Percentiles rank a stretch among this genome's conserved stretches.
Evolutionary conservation across 1,140 invertebrate species (phyloP).

Genomic region (Hirudo medicinalis): DNA sequence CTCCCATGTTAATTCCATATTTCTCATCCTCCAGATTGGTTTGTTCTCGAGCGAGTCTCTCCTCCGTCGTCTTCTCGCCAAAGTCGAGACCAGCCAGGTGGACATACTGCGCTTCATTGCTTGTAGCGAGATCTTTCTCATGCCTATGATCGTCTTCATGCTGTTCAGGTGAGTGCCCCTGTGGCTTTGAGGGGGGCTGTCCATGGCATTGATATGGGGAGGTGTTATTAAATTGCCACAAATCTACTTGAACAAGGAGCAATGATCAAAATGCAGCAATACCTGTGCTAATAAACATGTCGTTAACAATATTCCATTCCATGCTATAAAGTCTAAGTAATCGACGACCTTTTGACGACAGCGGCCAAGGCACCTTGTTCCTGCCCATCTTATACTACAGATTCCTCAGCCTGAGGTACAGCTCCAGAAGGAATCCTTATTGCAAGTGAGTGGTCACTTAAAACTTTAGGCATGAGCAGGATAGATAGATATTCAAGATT

Average conservation of each 20-base stretch:
- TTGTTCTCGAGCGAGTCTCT: constrained; percentile 76
- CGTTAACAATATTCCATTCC: too few species aligned
- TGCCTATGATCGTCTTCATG: constrained; percentile 70
- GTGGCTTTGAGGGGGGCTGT: too few species aligned
- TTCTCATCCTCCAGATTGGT: constrained; percentile 46
- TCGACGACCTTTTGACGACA: constrained; percentile 44
- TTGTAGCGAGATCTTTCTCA: constrained; percentile 76
- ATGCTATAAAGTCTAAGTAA: too few species aligned
- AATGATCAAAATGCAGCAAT: too few species aligned
- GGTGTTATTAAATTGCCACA: too few species aligned
- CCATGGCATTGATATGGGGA: too few species aligned
- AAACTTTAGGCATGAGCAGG: not conserved
- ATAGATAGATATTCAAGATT: not conserved
- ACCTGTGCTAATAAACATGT: too few species aligned
- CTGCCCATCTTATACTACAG: constrained; percentile 89
- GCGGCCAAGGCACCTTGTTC: constrained; percentile 67
- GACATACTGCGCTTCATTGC: constrained; percentile 74
- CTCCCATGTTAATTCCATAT: too few species aligned
- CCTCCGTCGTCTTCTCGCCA: constrained; percentile 64
- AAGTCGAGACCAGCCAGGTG: constrained; percentile 70
- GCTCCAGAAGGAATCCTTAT: constrained; percentile 84
- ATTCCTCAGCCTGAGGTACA: constrained; percentile 73
- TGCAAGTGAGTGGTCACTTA: constrained; percentile 45
- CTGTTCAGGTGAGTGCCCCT: constrained; percentile 63
- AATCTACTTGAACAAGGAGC: too few species aligned